phyloP scores from a whole-genome alignment of 2,113 vertebrate genomes.

The Cavia aperea region DNA sequence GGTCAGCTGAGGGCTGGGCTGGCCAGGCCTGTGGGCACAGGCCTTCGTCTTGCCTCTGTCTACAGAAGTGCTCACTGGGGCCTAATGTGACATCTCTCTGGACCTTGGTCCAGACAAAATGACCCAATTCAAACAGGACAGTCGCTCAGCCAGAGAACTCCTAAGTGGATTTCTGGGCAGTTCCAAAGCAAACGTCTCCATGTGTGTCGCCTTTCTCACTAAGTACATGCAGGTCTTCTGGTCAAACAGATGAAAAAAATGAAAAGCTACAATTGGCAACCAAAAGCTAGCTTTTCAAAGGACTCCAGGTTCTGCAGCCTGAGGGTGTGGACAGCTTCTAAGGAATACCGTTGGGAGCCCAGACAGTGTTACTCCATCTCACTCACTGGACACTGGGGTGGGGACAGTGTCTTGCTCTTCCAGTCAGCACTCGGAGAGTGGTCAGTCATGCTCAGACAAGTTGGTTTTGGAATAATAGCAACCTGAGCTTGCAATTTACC shows the following conservation, averaged over 20 bases:
- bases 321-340: neutral
- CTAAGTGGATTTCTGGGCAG: too few relatives aligned
- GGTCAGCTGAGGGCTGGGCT: fast-evolving
- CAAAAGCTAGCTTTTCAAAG: neutral
- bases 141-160: neutral
- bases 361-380: fast-evolving
- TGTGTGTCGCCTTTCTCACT: neutral
- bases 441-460: neutral
- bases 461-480: neutral
- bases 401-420: fast-evolving
- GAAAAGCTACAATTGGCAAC: neutral
- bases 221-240: neutral
- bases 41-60: neutral
- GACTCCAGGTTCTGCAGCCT: too few relatives aligned
- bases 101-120: neutral
- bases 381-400: fast-evolving
- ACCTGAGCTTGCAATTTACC: too few relatives aligned
- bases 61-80: too few relatives aligned
- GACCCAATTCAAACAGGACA: neutral
- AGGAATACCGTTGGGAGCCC: too few relatives aligned
- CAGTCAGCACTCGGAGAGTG: fast-evolving
- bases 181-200: neutral
- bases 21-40: neutral
- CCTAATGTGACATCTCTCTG: neutral
- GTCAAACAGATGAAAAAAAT: neutral